Conservation (phyloP, 2,888 invertebrate genomes). For the Dryomyza anilis region DNA sequence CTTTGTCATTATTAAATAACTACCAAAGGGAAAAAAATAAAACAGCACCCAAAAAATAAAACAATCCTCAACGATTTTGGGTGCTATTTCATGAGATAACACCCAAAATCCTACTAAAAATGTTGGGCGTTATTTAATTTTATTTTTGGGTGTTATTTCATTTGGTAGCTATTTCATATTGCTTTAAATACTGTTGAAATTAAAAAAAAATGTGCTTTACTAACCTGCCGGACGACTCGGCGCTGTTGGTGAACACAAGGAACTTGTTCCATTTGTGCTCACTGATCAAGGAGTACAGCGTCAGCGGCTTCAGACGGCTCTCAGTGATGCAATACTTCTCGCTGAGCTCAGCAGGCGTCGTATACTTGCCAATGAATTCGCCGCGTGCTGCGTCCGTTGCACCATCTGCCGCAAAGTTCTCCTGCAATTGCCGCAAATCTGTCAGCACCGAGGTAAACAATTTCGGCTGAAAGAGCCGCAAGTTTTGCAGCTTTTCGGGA, state of each 20-base stretch:
- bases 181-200: no score
- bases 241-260: constrained; percentile 89
- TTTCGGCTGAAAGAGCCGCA: constrained; percentile 90
- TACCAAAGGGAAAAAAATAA: no score
- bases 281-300: constrained; percentile 74
- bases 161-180: no score
- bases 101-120: no score
- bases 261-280: constrained; percentile 74
- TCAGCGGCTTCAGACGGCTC: constrained; percentile 77
- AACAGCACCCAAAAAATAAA: no score
- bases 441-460: constrained; percentile 78
- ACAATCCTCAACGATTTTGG: no score
- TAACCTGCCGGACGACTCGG: constrained; percentile 72
- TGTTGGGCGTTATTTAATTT: no score
- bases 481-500: constrained; percentile 89
- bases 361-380: constrained; percentile 76
- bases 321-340: constrained; percentile 73
- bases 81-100: no score
- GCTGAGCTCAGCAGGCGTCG: constrained; percentile 77
- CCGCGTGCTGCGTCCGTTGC: constrained; percentile 47
- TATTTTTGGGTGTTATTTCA: no score
- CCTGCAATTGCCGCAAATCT: constrained; percentile 39
- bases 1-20: no score
- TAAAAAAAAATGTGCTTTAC: neutral
- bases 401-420: constrained; percentile 30